Conservation (phyloP, 2,113 vertebrate species). For the Dipodomys ordii region DNA sequence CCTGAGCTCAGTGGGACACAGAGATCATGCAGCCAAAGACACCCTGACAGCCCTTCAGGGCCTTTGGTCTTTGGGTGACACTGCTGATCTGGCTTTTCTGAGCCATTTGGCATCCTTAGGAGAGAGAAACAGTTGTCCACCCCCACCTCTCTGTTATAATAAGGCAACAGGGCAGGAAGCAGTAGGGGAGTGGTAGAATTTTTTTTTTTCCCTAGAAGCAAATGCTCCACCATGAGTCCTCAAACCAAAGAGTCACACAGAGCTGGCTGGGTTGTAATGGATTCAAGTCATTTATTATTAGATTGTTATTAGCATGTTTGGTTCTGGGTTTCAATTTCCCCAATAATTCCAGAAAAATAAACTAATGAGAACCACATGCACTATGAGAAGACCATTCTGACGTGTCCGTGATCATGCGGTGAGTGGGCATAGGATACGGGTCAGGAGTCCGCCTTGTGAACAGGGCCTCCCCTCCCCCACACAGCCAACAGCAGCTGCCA, state of each 20-base stretch:
- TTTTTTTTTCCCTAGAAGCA: background rate
- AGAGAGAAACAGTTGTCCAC: background rate
- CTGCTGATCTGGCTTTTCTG: background rate
- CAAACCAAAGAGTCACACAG: constrained; percentile 77
- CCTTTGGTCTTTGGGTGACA: background rate
- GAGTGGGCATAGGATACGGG: constrained; percentile 45
- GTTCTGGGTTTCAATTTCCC: constrained; percentile 70
- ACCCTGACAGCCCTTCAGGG: background rate
- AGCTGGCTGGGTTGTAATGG: constrained; percentile 66
- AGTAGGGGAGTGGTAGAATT: background rate
- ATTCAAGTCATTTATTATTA: constrained; percentile 80
- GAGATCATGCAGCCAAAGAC: background rate
- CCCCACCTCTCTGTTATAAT: background rate
- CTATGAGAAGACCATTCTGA: constrained; percentile 71
- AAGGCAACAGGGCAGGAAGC: background rate
- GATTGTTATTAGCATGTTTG: constrained; percentile 74
- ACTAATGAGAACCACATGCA: constrained; percentile 75
- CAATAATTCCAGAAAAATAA: constrained; percentile 77
- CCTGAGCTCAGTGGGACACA: background rate
- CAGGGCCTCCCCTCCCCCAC: background rate
- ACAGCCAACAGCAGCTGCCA: constrained; percentile 17
- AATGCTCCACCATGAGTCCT: constrained; percentile 63
- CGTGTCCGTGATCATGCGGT: constrained; percentile 61
- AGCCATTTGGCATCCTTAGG: background rate
- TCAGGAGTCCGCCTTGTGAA: constrained; percentile 7